Evolutionary conservation across 2,113 vertebrate species (phyloP).

Genomic region (Procavia capensis): DNA sequence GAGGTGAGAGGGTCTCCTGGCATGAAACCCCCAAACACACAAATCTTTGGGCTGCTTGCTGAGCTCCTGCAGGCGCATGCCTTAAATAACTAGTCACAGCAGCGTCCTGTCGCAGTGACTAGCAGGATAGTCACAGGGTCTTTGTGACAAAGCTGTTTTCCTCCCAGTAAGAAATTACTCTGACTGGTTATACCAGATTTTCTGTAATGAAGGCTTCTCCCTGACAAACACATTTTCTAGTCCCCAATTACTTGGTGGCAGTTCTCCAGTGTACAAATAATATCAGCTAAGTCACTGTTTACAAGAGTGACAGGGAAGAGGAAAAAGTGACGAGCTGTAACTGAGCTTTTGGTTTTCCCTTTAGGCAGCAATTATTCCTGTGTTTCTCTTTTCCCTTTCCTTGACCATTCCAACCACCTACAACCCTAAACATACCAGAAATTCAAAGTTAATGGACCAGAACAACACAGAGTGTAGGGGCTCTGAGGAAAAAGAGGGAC

Average conservation of each 20-base stretch:
- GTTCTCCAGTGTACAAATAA: neutral
- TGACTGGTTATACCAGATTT: neutral
- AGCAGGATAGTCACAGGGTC: neutral
- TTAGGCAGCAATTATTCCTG: neutral
- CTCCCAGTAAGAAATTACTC: neutral
- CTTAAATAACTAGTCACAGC: neutral
- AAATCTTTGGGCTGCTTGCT: neutral
- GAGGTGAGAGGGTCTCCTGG: neutral
- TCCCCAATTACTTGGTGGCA: neutral
- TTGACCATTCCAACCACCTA: neutral
- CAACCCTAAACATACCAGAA: neutral
- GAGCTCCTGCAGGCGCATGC: neutral
- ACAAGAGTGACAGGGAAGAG: neutral
- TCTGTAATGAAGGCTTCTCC: neutral
- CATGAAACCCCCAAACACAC: neutral
- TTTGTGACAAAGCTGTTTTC: neutral
- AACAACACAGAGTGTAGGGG: neutral
- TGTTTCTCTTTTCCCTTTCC: neutral
- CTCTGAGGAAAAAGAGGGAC: neutral
- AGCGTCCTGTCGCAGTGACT: neutral
- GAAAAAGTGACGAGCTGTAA: neutral
- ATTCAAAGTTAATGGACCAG: rapidly evolving
- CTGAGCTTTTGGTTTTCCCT: slow-evolving; percentile 5
- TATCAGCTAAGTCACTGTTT: neutral
- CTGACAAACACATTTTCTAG: neutral